These are phyloP conservation scores for Netta rufina DNA, from an alignment of 2,797 vertebrate species.

Conservation along the genomic window DNA sequence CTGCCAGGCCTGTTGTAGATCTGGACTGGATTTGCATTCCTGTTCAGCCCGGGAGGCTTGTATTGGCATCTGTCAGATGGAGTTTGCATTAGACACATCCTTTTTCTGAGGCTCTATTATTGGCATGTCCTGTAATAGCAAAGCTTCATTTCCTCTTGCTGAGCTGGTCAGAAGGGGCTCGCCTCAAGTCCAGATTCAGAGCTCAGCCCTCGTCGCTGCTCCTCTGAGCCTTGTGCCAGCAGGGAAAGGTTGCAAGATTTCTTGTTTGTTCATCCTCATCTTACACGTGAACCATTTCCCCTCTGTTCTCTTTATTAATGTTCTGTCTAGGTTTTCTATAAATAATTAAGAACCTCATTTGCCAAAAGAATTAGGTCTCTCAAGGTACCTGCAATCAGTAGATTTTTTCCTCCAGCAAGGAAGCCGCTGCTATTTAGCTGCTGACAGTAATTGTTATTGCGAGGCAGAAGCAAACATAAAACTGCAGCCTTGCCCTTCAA, in stretches of 20 bases:
- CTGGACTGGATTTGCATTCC: neutral
- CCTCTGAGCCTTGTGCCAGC: accelerated
- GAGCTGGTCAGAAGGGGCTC: neutral
- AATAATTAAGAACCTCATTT: constrained; percentile 20
- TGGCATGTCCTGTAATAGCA: accelerated
- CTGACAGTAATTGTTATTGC: neutral
- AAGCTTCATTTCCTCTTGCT: neutral
- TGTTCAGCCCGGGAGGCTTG: neutral
- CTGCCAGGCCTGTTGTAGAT: neutral
- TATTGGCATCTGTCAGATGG: neutral
- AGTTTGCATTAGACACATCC: neutral
- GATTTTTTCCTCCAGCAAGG: neutral
- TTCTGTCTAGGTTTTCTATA: neutral
- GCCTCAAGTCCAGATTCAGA: neutral
- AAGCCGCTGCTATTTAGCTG: neutral
- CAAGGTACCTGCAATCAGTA: neutral
- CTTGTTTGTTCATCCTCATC: neutral
- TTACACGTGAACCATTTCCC: accelerated
- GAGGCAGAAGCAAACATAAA: neutral
- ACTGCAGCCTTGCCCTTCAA: neutral
- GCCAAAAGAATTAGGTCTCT: neutral
- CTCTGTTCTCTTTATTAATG: neutral
- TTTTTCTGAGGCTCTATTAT: neutral
- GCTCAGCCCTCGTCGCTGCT: neutral
- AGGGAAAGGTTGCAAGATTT: too few species aligned